phyloP scores from a whole-genome alignment of 2,888 invertebrate species.

The Eugnorisma glareosa region DNA sequence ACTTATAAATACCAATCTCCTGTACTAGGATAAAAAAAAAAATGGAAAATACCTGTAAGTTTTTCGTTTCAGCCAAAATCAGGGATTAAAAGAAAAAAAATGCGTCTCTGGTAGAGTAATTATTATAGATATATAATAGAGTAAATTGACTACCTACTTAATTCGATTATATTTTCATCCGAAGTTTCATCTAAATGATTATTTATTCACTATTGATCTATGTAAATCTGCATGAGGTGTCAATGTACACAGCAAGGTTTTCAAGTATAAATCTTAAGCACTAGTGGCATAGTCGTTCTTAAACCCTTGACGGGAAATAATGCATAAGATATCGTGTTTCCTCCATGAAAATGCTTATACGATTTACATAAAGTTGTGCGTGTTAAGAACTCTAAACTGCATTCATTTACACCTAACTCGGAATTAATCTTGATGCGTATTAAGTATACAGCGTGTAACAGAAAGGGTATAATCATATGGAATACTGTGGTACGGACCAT shows the following conservation, averaged over 20 bases:
- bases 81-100: too few species aligned
- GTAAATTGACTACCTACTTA: too few species aligned
- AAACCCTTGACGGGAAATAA: constrained; percentile 16
- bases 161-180: neutral
- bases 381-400: neutral
- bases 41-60: too few species aligned
- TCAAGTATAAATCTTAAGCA: constrained; percentile 30
- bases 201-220: neutral
- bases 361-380: constrained; percentile 11
- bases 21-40: too few species aligned
- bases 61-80: too few species aligned
- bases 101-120: too few species aligned
- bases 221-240: constrained; percentile 9
- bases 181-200: neutral
- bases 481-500: too few species aligned
- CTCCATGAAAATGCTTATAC: neutral
- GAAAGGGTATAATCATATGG: too few species aligned
- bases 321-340: constrained; percentile 22
- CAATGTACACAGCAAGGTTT: neutral
- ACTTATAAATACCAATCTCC: neutral
- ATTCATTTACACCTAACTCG: constrained; percentile 14
- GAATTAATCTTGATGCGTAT: too few species aligned
- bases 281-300: constrained; percentile 15
- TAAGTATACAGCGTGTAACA: too few species aligned
- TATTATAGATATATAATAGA: too few species aligned